A percentile compares a stretch with the other conserved stretches of the same genome.
Conservation (phyloP, 30 jellyfish, hydroid and myxozoan species). For the Turritopsis rubra region DNA sequence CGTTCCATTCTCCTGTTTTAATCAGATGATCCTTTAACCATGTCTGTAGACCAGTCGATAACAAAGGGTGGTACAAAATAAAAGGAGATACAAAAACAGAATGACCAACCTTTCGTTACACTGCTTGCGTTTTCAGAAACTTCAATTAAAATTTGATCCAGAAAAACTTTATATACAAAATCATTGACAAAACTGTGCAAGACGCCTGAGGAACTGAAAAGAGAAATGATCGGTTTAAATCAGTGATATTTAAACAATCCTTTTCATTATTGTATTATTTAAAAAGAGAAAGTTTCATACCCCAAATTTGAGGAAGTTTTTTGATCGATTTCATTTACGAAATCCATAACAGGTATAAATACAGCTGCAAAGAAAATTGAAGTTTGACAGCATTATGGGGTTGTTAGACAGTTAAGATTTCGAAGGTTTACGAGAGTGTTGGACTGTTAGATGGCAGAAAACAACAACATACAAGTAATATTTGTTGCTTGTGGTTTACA, state of each 20-base stretch:
- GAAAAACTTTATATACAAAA: constrained; percentile 71
- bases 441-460: not conserved
- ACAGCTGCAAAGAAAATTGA: too few species aligned
- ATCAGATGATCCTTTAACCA: too few species aligned
- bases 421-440: too few species aligned
- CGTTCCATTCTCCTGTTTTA: too few species aligned
- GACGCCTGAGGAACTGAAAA: constrained; percentile 64
- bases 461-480: constrained; percentile 56
- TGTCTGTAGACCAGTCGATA: too few species aligned
- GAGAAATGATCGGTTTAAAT: not conserved
- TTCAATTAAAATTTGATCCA: constrained; percentile 58
- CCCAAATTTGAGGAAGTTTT: constrained; percentile 81
- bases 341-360: constrained; percentile 81
- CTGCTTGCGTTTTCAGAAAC: constrained; percentile 79
- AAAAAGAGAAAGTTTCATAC: too few species aligned
- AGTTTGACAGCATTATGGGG: too few species aligned
- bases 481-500: constrained; percentile 80
- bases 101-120: constrained; percentile 59
- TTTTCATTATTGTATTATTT: not conserved
- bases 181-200: constrained; percentile 70
- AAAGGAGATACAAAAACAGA: not conserved
- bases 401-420: too few species aligned
- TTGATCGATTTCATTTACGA: constrained; percentile 77
- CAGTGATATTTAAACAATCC: not conserved
- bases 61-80: not conserved